phyloP scores from a whole-genome alignment of 2,797 vertebrate genomes.

The Orestias chungarensis region DNA sequence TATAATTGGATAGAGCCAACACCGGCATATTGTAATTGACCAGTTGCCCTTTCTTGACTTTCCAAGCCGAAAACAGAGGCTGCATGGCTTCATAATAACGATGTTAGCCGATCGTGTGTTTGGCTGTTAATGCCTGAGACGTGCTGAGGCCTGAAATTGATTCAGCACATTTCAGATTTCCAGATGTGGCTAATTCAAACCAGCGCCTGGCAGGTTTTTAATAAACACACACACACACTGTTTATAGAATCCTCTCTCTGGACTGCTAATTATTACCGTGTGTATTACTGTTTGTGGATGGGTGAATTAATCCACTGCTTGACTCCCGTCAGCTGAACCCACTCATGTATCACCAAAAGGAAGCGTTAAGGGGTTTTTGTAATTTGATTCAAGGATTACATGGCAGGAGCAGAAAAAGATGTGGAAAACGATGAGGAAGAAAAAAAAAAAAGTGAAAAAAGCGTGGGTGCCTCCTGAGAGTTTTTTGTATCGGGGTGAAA shows the following conservation, averaged over 20 bases:
- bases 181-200: conserved; percentile 74
- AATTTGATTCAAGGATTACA: conserved; percentile 69
- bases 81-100: conserved; percentile 32
- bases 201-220: conserved; percentile 59
- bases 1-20: conserved; percentile 12
- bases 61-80: conserved; percentile 60
- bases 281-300: conserved; percentile 19
- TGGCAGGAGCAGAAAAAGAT: conserved; percentile 40
- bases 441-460: conserved; percentile 17
- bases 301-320: conserved; percentile 60
- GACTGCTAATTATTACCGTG: conserved; percentile 47
- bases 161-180: conserved; percentile 69
- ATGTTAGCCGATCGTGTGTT: conserved; percentile 14
- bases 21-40: conserved; percentile 34
- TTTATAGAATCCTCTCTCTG: conserved; percentile 49
- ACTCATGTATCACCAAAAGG: conserved; percentile 68
- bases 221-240: conserved; percentile 39
- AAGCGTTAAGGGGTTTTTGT: conserved; percentile 62
- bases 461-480: conserved; percentile 30
- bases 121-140: conserved; percentile 26
- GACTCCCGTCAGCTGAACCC: conserved; percentile 68
- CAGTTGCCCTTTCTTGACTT: conserved; percentile 49
- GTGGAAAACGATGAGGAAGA: conserved; percentile 13
- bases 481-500: conserved; percentile 38
- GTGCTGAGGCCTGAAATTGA: conserved; percentile 65